Base-by-base conservation (phyloP, 2,888 invertebrate species). In the Mesochorus sp. region DNA sequence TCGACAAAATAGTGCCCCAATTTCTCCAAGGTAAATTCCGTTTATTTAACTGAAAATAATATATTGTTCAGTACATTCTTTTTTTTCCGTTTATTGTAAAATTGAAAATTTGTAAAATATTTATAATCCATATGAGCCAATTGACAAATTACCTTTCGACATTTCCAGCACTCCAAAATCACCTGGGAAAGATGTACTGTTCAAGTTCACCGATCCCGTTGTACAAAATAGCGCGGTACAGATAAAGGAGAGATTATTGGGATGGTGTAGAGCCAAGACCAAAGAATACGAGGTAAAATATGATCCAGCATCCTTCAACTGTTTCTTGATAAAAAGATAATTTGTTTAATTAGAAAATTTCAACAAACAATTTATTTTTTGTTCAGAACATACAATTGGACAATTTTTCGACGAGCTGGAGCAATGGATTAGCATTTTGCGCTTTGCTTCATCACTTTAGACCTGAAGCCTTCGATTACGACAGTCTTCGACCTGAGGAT, bases 331-430 rank as follows among this genome's bases (percentile, higher is more conserved):
- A 5, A 3, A 26, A 26, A 10, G 8, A 26, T 17, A 51, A 51
- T 64, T 14, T 6, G 6, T 5, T 12, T 8, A 37, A 37, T 37
- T 37, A 21, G n/a, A 10, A 8, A 2, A 21, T 3, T n/a, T n/a
- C 4, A 6, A 4, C 4, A 3, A 1, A 2, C 14, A 39, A 12
- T 3, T 26, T 28, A 2, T 3, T 47, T 62, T 0, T 19, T 74
- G n/a, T 77, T 21, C 93, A 98, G 98, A 97, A 97, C 94, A 96
- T 99, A 91, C 96, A 97, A 94, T 95, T 99, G 94, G 97, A 97
- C 91, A 99, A 99, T 94, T 99, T 99, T 94, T 99, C 99, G 89
- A 96, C 96, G 92, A 97, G 97, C 93, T 99, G 99, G 99, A 96
- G 97, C 93, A 97, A 99, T 93, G 99, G 99, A 90, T 94, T 99